Percentiles rank a stretch among this genome's conserved stretches.
These are phyloP conservation scores for Girardinus metallicus DNA, from an alignment of 2,797 vertebrate species.

Conservation along the genomic window DNA sequence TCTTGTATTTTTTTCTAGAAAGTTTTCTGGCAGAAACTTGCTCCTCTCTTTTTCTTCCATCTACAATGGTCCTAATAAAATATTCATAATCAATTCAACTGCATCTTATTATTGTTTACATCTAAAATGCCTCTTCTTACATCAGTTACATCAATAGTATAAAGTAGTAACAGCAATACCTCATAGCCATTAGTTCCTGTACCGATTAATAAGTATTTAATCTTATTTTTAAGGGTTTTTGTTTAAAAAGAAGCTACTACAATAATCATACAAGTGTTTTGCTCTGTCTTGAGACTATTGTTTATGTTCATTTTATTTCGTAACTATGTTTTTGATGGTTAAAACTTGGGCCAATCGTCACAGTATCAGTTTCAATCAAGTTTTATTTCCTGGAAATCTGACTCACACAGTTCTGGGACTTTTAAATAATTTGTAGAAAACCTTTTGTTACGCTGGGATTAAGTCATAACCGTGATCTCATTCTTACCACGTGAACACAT, in stretches of 20 bases:
- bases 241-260: not conserved
- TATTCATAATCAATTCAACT: not conserved
- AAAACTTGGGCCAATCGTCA: not conserved
- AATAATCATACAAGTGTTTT: not conserved
- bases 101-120: not conserved
- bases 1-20: too few species aligned
- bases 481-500: not conserved
- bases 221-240: not conserved
- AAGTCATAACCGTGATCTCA: slow-evolving; percentile 20
- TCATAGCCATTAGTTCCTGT: not conserved
- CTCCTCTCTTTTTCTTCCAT: too few species aligned
- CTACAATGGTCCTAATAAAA: too few species aligned
- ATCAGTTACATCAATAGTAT: not conserved
- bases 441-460: slow-evolving; percentile 1
- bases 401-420: slow-evolving; percentile 8
- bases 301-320: not conserved
- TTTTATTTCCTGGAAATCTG: slow-evolving; percentile 30
- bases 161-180: not conserved
- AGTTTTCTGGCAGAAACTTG: too few species aligned
- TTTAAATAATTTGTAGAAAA: slow-evolving; percentile 8
- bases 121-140: not conserved
- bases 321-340: not conserved
- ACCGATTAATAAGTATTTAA: not conserved
- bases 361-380: not conserved
- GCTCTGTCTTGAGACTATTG: not conserved